Conservation (phyloP, 1,140 invertebrate species). For the Caenorhabditis inopinata region DNA sequence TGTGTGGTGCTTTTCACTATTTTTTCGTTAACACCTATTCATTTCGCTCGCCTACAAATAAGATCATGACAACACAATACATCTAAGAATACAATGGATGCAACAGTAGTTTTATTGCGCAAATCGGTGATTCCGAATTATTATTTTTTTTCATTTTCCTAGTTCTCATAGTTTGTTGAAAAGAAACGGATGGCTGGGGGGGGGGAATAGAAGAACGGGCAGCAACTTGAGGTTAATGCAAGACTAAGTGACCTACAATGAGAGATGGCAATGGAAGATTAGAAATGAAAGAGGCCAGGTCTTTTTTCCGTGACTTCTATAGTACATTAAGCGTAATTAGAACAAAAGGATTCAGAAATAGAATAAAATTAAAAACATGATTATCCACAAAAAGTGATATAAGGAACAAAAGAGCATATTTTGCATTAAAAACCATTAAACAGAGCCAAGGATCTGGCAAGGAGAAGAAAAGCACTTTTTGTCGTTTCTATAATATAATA, state of each 20-base stretch:
- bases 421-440: too few species aligned
- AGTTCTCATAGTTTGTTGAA: too few species aligned
- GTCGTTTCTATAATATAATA: constrained; percentile 1
- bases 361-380: not conserved
- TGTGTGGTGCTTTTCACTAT: not conserved
- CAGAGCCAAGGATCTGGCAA: not conserved
- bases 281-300: not conserved
- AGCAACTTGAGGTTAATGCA: too few species aligned
- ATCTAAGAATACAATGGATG: not conserved
- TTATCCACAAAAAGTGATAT: too few species aligned
- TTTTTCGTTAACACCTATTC: constrained; percentile 13
- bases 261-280: not conserved
- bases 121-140: too few species aligned
- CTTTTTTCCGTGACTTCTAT: not conserved
- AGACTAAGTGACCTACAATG: constrained; percentile 18
- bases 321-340: not conserved
- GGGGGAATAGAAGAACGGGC: too few species aligned
- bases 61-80: constrained; percentile 12
- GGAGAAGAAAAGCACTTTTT: not conserved
- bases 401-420: too few species aligned
- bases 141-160: too few species aligned
- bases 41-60: not conserved
- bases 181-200: too few species aligned
- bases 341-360: not conserved
- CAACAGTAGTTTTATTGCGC: not conserved